Conservation (phyloP, 2,797 vertebrate species). For the Clangula hyemalis region DNA sequence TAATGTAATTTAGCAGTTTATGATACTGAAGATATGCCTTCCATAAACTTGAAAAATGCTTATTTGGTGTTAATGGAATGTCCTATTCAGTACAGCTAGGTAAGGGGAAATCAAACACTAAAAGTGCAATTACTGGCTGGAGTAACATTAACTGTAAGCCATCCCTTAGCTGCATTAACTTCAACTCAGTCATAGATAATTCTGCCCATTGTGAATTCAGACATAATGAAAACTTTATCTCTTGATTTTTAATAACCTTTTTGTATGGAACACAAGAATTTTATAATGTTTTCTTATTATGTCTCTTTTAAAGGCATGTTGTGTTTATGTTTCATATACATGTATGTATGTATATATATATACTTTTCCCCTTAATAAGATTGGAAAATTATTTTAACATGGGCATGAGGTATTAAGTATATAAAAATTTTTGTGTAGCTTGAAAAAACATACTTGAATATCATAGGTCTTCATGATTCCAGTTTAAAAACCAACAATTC, state of each 20-base stretch:
- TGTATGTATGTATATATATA: background rate
- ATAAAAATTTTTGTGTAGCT: background rate
- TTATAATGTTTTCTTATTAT: background rate
- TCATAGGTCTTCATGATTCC: background rate
- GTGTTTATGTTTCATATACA: too few species aligned
- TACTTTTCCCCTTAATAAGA: background rate
- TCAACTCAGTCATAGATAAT: background rate
- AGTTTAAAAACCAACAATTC: background rate
- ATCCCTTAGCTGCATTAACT: background rate
- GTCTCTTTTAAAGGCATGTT: fast-evolving
- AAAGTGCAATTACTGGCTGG: background rate
- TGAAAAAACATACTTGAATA: background rate
- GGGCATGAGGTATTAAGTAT: background rate
- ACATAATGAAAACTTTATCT: background rate
- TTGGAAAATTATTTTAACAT: background rate
- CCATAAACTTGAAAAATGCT: background rate
- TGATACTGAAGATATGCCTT: background rate
- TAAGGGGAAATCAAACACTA: background rate
- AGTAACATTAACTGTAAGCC: background rate
- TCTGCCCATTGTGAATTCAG: background rate
- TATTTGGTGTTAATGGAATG: background rate
- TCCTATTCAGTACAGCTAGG: background rate
- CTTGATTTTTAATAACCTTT: background rate
- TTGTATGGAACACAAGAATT: fast-evolving
- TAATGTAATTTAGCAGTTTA: background rate